Evolutionary conservation across 2,797 vertebrate genomes (phyloP).

Genomic region (Myoxocephalus aenaeus): DNA sequence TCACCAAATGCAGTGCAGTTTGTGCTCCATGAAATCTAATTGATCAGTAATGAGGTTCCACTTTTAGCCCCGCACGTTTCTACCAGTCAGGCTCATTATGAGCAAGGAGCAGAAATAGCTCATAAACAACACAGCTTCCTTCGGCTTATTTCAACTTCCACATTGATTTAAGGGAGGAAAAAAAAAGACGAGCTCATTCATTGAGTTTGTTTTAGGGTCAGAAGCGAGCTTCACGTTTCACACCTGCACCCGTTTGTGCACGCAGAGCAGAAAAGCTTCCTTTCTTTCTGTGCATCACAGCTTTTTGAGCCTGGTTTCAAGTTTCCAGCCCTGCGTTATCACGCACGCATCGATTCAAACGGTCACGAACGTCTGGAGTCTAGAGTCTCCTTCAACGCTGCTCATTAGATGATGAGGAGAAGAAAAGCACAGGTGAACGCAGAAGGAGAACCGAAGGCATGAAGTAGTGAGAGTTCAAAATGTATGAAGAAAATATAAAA

Average conservation of each 20-base stretch:
- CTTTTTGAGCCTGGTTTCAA: too few relatives aligned
- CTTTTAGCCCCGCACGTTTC: background rate
- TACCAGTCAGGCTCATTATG: background rate
- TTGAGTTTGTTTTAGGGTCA: too few relatives aligned
- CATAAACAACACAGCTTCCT: background rate
- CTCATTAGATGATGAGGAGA: background rate
- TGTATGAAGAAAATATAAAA: too few relatives aligned
- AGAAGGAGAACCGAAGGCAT: background rate
- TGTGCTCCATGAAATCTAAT: conserved; percentile 15
- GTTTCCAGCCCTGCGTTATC: too few relatives aligned
- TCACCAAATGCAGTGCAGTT: background rate
- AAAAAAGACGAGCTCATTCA: background rate
- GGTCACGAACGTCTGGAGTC: background rate
- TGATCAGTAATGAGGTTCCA: conserved; percentile 16
- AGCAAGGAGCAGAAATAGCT: background rate
- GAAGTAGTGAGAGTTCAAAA: background rate
- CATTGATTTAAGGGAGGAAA: background rate
- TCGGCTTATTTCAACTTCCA: background rate
- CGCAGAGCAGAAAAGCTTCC: too few relatives aligned
- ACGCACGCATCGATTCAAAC: background rate
- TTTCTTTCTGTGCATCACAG: too few relatives aligned
- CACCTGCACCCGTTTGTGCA: too few relatives aligned
- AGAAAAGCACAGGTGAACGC: background rate
- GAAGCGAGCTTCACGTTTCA: too few relatives aligned
- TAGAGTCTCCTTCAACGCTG: background rate